A percentile compares a stretch with the other conserved stretches of the same genome.
These are phyloP conservation scores for Actias luna DNA, from an alignment of 2,888 invertebrate genomes.

Conservation along the genomic window DNA sequence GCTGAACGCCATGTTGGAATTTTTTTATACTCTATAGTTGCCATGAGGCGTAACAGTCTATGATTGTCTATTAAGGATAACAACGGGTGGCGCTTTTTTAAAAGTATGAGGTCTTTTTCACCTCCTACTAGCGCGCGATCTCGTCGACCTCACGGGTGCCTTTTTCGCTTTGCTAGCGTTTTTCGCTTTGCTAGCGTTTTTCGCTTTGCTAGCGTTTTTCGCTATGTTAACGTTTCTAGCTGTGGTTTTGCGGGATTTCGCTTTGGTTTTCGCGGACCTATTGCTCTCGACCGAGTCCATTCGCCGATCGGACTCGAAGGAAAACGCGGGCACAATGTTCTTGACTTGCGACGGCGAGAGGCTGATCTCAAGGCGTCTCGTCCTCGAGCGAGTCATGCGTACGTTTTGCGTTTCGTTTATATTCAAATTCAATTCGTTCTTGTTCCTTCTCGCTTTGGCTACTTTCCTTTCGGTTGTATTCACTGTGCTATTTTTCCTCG, in stretches of 20 bases:
- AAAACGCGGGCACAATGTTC: conserved; percentile 50
- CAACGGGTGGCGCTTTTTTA: conserved; percentile 34
- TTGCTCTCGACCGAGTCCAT: conserved; percentile 57
- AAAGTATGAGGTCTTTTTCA: conserved; percentile 42
- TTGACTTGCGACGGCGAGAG: conserved; percentile 66
- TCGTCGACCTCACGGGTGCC: conserved; percentile 46
- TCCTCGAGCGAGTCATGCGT: conserved; percentile 65
- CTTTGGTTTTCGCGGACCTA: conserved; percentile 43
- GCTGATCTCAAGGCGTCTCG: conserved; percentile 60
- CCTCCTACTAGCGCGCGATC: conserved; percentile 56
- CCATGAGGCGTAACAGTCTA: conserved; percentile 45
- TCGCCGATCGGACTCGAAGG: conserved; percentile 64
- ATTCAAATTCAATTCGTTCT: conserved; percentile 40
- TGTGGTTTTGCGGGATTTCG: conserved; percentile 29
- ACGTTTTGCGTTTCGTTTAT: conserved; percentile 39
- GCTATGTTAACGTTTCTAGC: conserved; percentile 29
- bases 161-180: conserved; percentile 49
- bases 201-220: conserved; percentile 30
- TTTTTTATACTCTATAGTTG: conserved; percentile 25
- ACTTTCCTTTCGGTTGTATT: conserved; percentile 49
- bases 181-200: conserved; percentile 33
- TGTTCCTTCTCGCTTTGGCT: conserved; percentile 48
- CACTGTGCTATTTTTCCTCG: conserved; percentile 38
- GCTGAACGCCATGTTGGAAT: conserved; percentile 37
- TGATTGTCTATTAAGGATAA: conserved; percentile 35